phyloP scores from a whole-genome alignment of 1,140 invertebrate genomes.

The Drosophila miranda region DNA sequence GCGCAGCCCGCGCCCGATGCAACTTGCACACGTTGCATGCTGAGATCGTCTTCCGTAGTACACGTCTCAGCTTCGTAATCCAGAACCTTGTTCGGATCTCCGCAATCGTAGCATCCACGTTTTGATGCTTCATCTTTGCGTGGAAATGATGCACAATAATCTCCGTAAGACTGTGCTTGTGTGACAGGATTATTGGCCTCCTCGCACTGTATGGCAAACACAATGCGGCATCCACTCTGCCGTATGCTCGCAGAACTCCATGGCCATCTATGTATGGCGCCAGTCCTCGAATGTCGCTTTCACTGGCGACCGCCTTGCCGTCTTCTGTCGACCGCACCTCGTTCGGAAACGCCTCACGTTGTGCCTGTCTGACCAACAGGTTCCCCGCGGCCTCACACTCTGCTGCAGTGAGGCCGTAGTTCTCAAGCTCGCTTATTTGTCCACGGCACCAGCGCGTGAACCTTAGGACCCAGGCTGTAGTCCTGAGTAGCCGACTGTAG shows the following conservation, averaged over 20 bases:
- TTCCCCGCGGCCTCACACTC: too few relatives aligned
- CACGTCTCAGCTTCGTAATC: constrained; percentile 4
- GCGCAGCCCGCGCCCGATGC: too few relatives aligned
- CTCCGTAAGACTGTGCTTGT: constrained; percentile 1
- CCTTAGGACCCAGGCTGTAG: too few relatives aligned
- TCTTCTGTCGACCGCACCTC: not conserved
- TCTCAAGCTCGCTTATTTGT: too few relatives aligned
- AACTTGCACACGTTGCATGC: not conserved
- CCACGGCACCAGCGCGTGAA: too few relatives aligned
- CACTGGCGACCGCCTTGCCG: not conserved
- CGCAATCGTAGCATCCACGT: too few relatives aligned
- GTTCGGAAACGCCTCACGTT: constrained; percentile 3
- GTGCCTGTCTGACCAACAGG: too few relatives aligned
- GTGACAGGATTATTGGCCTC: constrained; percentile 9
- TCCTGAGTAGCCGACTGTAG: too few relatives aligned
- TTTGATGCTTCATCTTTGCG: too few relatives aligned
- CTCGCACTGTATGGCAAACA: constrained; percentile 12
- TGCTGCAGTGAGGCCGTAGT: too few relatives aligned
- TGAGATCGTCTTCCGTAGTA: not conserved
- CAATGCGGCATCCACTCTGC: constrained; percentile 6
- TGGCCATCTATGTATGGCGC: not conserved
- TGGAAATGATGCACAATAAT: not conserved
- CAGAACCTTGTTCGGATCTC: constrained; percentile 5
- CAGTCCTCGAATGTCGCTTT: constrained; percentile 7
- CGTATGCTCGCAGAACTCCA: constrained; percentile 1